These are phyloP conservation scores for Trichosurus vulpecula DNA, from an alignment of 2,797 vertebrate species.

Conservation along the genomic window DNA sequence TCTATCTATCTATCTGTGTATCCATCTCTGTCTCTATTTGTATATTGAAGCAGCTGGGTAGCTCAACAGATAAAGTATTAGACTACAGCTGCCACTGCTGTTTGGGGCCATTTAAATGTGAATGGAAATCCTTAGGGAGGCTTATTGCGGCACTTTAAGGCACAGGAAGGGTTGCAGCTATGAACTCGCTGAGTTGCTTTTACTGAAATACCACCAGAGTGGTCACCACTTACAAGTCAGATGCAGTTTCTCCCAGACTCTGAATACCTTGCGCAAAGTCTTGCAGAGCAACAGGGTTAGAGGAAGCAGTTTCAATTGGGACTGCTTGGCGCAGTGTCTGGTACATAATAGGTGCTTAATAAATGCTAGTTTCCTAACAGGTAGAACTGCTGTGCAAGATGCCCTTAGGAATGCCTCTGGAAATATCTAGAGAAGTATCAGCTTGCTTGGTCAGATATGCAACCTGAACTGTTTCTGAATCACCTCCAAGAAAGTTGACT, in stretches of 20 bases:
- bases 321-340: not conserved
- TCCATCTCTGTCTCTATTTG: no score
- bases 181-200: not conserved
- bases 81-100: not conserved
- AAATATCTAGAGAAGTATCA: not conserved
- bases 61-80: not conserved
- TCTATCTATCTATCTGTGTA: no score
- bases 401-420: not conserved
- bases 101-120: not conserved
- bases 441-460: not conserved
- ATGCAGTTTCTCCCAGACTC: not conserved
- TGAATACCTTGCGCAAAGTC: not conserved
- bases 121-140: not conserved
- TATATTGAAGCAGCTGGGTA: no score
- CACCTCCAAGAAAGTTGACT: not conserved
- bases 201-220: not conserved
- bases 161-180: not conserved
- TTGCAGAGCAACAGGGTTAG: not conserved
- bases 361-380: not conserved
- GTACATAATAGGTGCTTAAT: not conserved
- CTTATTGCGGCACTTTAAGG: not conserved
- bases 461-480: not conserved
- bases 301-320: not conserved
- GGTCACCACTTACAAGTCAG: not conserved
- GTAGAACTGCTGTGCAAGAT: not conserved